Evolutionary conservation across 2,797 vertebrate species (phyloP).

Genomic region (Hephaestus fuliginosus): DNA sequence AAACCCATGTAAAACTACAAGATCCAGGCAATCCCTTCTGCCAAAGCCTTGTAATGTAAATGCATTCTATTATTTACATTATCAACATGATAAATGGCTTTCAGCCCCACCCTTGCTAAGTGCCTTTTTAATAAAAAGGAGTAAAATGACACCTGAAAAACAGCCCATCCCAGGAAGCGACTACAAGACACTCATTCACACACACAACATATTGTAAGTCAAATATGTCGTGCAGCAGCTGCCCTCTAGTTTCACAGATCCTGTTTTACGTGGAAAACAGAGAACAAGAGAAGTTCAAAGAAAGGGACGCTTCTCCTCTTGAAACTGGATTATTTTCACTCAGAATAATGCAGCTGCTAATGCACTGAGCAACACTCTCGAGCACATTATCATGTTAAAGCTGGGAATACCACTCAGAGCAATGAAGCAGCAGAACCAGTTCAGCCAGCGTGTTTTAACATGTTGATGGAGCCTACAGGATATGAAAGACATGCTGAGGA

Average conservation of each 20-base stretch:
- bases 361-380: slow-evolving; percentile 32
- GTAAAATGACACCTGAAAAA: slow-evolving; percentile 66
- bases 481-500: slow-evolving; percentile 42
- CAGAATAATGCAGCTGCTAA: slow-evolving; percentile 15
- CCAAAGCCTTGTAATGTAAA: slow-evolving; percentile 14
- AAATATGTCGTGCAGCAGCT: slow-evolving; percentile 5
- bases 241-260: slow-evolving; percentile 18
- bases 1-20: not conserved
- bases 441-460: slow-evolving; percentile 76
- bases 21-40: not conserved
- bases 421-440: slow-evolving; percentile 78
- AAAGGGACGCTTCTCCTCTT: not conserved
- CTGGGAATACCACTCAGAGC: slow-evolving; percentile 46
- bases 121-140: slow-evolving; percentile 44
- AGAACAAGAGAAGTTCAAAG: slow-evolving; percentile 12
- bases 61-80: not conserved
- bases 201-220: slow-evolving; percentile 19
- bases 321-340: slow-evolving; percentile 26
- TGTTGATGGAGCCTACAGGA: slow-evolving; percentile 46
- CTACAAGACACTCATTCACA: slow-evolving; percentile 15
- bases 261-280: slow-evolving; percentile 16
- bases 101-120: slow-evolving; percentile 11
- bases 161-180: slow-evolving; percentile 44
- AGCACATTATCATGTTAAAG: slow-evolving; percentile 56
- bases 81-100: slow-evolving; percentile 31